These are phyloP conservation scores for Clostera curtula DNA, from an alignment of 2,888 invertebrate species.

Conservation along the genomic window DNA sequence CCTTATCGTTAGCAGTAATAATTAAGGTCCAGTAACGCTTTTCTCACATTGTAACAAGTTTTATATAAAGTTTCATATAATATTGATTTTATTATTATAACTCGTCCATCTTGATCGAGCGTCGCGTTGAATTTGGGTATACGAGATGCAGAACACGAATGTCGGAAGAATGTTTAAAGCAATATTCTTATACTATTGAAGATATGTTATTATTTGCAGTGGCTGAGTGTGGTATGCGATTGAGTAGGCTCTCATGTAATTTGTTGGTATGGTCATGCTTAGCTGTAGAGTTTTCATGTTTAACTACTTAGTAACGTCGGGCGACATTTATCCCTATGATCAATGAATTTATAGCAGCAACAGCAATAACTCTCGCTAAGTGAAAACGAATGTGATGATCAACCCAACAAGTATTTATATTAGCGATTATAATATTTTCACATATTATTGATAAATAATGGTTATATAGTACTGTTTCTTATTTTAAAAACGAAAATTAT, in stretches of 20 bases:
- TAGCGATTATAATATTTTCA: constrained; percentile 46
- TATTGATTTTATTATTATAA: neutral
- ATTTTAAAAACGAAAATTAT: constrained; percentile 45
- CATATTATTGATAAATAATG: constrained; percentile 40
- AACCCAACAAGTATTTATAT: constrained; percentile 34
- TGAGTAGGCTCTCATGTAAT: constrained; percentile 48
- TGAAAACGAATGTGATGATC: constrained; percentile 29
- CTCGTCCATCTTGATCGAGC: constrained; percentile 17
- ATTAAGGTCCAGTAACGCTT: too few relatives aligned
- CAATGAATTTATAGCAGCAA: too few relatives aligned
- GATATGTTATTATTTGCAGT: neutral
- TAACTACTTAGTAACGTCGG: too few relatives aligned
- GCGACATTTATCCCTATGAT: too few relatives aligned
- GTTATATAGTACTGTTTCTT: constrained; percentile 45
- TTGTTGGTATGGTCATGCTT: constrained; percentile 45
- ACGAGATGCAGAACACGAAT: constrained; percentile 21
- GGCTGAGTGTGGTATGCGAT: constrained; percentile 31
- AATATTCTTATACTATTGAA: constrained; percentile 8
- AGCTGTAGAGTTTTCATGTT: too few relatives aligned
- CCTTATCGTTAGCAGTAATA: neutral
- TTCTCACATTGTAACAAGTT: neutral
- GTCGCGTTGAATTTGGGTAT: constrained; percentile 32
- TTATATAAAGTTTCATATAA: neutral
- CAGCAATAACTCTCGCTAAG: too few relatives aligned
- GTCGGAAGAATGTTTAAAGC: constrained; percentile 20